Percentiles rank a stretch among this genome's conserved stretches.
These are phyloP conservation scores for Ophiothrix spiculata DNA, from an alignment of 35 echinoderm and acorn worm species.

Conservation along the genomic window DNA sequence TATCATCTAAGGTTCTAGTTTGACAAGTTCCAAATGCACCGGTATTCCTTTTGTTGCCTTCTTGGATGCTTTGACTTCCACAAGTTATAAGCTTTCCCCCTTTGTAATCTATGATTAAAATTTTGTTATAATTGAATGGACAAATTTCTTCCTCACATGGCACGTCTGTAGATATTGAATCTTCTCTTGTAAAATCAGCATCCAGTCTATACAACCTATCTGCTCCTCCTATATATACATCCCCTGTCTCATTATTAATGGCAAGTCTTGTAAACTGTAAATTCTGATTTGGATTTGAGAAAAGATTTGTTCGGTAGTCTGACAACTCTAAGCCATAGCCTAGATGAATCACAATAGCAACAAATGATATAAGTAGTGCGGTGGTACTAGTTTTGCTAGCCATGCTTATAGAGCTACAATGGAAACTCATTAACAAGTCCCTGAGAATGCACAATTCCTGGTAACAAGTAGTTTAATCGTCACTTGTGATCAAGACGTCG, in stretches of 20 bases:
- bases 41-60: not conserved
- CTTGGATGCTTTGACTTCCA: not conserved
- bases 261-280: not conserved
- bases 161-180: not conserved
- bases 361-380: too few species aligned
- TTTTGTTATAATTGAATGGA: conserved; percentile 14
- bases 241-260: not conserved
- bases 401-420: too few species aligned
- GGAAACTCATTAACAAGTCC: too few species aligned
- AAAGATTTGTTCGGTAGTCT: not conserved
- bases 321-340: not conserved
- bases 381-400: too few species aligned
- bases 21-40: not conserved
- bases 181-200: not conserved
- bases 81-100: conserved; percentile 5
- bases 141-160: not conserved
- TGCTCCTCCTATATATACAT: not conserved
- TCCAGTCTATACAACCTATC: not conserved
- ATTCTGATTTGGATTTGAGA: conserved; percentile 1
- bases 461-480: too few species aligned
- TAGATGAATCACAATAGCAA: too few species aligned
- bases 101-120: conserved; percentile 5
- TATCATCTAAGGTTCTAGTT: not conserved
- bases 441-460: too few species aligned
- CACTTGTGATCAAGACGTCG: too few species aligned